A percentile compares a stretch with the other conserved stretches of the same genome.
These are phyloP conservation scores for Euclidia mi DNA, from an alignment of 2,888 invertebrate species.

Conservation along the genomic window DNA sequence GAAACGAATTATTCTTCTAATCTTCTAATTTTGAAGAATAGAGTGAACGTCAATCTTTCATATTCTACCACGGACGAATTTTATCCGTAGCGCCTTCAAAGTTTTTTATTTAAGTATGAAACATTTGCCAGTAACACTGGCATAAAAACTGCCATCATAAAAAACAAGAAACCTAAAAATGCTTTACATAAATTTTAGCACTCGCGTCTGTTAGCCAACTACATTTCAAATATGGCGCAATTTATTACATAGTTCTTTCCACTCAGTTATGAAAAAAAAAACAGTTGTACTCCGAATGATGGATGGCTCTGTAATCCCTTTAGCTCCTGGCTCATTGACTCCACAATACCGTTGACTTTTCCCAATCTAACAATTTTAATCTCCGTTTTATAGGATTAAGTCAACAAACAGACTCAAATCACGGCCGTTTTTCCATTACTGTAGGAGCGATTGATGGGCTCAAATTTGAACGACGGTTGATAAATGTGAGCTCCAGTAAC, in stretches of 20 bases:
- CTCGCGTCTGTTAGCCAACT: not conserved
- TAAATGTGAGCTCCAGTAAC: conserved; percentile 61
- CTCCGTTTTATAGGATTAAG: conserved; percentile 54
- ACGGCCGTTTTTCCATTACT: conserved; percentile 55
- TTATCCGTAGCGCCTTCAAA: too few relatives aligned
- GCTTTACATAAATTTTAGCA: not conserved
- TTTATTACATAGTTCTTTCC: conserved; percentile 11
- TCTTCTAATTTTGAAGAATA: too few relatives aligned
- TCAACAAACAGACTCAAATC: conserved; percentile 53
- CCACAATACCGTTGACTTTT: conserved; percentile 43
- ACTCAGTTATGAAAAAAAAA: conserved; percentile 20
- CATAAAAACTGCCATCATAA: too few relatives aligned
- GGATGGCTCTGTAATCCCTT: conserved; percentile 33
- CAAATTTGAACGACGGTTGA: conserved; percentile 67
- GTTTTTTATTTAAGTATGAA: too few relatives aligned
- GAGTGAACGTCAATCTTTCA: too few relatives aligned
- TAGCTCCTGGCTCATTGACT: conserved; percentile 25
- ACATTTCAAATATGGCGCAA: not conserved
- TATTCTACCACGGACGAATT: too few relatives aligned
- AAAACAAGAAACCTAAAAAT: too few relatives aligned
- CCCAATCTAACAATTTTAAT: conserved; percentile 58
- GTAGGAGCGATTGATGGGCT: conserved; percentile 61
- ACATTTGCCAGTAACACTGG: too few relatives aligned
- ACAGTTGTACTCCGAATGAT: conserved; percentile 31
- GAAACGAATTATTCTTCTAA: too few relatives aligned